Evolutionary conservation across 2,113 vertebrate genomes (phyloP).

Genomic region (Solea solea): DNA sequence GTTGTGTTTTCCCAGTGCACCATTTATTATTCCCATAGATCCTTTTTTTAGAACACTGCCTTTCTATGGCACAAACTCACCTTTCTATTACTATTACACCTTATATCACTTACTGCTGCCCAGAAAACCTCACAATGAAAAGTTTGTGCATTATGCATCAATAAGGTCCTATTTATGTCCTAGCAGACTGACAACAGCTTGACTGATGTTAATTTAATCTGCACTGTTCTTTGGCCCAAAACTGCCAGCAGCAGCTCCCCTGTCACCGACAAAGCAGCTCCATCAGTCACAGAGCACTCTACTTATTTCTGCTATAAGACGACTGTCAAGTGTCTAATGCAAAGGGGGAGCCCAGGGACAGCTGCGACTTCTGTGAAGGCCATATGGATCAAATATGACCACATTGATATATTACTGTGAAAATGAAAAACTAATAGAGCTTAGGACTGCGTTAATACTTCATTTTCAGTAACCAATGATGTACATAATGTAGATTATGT

Average conservation of each 20-base stretch:
- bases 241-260: slow-evolving; percentile 74
- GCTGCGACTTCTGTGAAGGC: slow-evolving; percentile 40
- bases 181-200: slow-evolving; percentile 74
- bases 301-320: slow-evolving; percentile 73
- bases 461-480: not conserved
- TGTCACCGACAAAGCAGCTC: slow-evolving; percentile 75
- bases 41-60: slow-evolving; percentile 36
- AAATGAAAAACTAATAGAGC: slow-evolving; percentile 24
- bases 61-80: slow-evolving; percentile 39
- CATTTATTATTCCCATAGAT: slow-evolving; percentile 26
- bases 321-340: slow-evolving; percentile 73
- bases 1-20: too few species aligned
- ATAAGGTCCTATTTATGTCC: slow-evolving; percentile 78
- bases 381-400: slow-evolving; percentile 50
- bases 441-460: slow-evolving; percentile 3
- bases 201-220: slow-evolving; percentile 80
- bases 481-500: not conserved
- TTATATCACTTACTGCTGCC: slow-evolving; percentile 5
- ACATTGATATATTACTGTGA: slow-evolving; percentile 27
- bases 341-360: slow-evolving; percentile 62
- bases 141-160: slow-evolving; percentile 78
- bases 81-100: slow-evolving; percentile 58
- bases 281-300: slow-evolving; percentile 76
- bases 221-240: slow-evolving; percentile 77
- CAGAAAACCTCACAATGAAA: slow-evolving; percentile 67